Evolutionary conservation across 2,113 vertebrate genomes (phyloP), one percentile per base, ranked within the genome.

Genomic region (Nymphicus hollandicus): DNA sequence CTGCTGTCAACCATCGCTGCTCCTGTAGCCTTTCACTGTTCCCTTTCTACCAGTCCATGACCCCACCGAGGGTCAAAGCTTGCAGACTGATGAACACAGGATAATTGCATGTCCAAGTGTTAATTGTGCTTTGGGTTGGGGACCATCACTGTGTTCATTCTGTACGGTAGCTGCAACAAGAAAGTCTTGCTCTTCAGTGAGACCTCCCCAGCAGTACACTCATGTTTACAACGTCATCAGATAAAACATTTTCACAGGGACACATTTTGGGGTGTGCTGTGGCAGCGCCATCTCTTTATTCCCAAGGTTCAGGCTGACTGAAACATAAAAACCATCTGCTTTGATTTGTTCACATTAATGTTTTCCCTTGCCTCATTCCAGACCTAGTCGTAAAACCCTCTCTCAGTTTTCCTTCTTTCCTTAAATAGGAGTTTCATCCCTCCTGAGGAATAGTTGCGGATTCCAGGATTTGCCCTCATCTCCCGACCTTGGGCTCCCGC

Each of bases 71-170:
- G 31, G 37, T 46, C 76, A 73, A 53, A 83, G 16, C 44, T 72
- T 10, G 20, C 52, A 80, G 85, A 22, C 52, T 15, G 15, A 17
- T 74, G 20, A 55, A 11, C 4, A 18, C 22, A 41, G 82, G 33
- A 44, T 24, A 63, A 71, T 7, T 68, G 23, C 27, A 78, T 10
- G 56, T 46, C 55, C 41, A 19, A 43, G 19, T 8, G 18, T 11
- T 55, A 7, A 12, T 29, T 81, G 27, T 24, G 74, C 41, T 85
- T 69, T 18, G 9, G 24, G 19, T 3, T 60, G 52, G 46, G 47
- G 15, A 53, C 31, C 43, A 2, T 11, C 13, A 0, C 1, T 53
- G 56, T 13, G 47, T 8, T 82, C 22, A 0, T 6, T 53, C 46
- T 24, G n/a, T 29, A 27, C 49, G 25, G 66, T 0, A 58, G 37